Evolutionary conservation across 2,797 vertebrate species (phyloP).

Genomic region (Cichlasoma orientale): DNA sequence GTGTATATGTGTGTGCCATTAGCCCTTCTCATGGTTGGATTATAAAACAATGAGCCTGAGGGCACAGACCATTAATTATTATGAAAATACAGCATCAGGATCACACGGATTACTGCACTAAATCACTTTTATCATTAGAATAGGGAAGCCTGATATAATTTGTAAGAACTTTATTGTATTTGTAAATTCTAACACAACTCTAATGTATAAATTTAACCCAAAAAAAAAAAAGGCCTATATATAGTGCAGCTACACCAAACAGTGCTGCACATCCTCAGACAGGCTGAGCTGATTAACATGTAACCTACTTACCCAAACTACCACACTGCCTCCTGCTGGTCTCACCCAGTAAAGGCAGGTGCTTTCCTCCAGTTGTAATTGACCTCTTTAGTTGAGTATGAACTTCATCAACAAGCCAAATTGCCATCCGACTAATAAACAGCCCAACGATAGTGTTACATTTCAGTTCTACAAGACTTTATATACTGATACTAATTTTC

Average conservation of each 20-base stretch:
- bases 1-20: not conserved
- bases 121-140: not conserved
- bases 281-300: not conserved
- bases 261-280: not conserved
- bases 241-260: not conserved
- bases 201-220: not conserved
- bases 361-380: not conserved
- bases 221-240: not conserved
- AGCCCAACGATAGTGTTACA: not conserved
- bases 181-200: too few relatives aligned
- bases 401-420: not conserved
- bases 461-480: not conserved
- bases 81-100: not conserved
- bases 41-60: not conserved
- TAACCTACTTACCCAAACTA: not conserved
- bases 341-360: not conserved
- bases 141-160: too few relatives aligned
- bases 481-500: not conserved
- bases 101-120: not conserved
- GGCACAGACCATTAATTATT: not conserved
- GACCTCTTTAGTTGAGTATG: not conserved
- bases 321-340: constrained; percentile 51
- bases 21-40: not conserved
- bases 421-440: not conserved
- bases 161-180: too few relatives aligned